A percentile compares a stretch with the other conserved stretches of the same genome.
Evolutionary conservation across 2,113 vertebrate genomes (phyloP).

Genomic region (Gymnogyps californianus): DNA sequence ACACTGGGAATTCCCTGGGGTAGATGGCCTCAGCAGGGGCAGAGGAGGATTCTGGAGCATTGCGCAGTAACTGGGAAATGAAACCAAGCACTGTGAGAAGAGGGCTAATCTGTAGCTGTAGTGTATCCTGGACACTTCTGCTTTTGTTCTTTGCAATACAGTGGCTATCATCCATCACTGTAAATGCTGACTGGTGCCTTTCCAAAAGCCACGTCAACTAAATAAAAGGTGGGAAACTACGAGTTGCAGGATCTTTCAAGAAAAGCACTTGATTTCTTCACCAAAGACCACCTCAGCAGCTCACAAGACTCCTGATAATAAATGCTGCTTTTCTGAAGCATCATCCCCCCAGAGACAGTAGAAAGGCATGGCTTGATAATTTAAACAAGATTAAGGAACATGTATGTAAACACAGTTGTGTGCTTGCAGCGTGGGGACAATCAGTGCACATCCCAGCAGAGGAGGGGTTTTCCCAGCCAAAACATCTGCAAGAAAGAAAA

Average conservation of each 20-base stretch:
- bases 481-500: neutral
- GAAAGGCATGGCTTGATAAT: neutral
- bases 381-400: neutral
- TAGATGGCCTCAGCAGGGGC: neutral
- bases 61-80: neutral
- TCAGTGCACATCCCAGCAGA: neutral
- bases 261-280: neutral
- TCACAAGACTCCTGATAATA: neutral
- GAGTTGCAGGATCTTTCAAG: neutral
- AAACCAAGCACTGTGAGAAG: neutral
- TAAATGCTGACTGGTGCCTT: neutral
- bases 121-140: neutral
- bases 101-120: neutral
- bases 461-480: neutral
- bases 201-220: neutral
- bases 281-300: neutral
- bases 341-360: neutral
- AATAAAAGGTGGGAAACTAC: neutral
- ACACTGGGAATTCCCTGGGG: neutral
- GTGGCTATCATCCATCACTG: neutral
- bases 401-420: neutral
- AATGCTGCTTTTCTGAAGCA: neutral
- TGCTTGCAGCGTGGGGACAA: neutral
- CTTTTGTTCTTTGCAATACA: conserved; percentile 3
- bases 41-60: neutral